Conservation (phyloP, 1,140 invertebrate species). For the Oncopodura yosiiana region DNA sequence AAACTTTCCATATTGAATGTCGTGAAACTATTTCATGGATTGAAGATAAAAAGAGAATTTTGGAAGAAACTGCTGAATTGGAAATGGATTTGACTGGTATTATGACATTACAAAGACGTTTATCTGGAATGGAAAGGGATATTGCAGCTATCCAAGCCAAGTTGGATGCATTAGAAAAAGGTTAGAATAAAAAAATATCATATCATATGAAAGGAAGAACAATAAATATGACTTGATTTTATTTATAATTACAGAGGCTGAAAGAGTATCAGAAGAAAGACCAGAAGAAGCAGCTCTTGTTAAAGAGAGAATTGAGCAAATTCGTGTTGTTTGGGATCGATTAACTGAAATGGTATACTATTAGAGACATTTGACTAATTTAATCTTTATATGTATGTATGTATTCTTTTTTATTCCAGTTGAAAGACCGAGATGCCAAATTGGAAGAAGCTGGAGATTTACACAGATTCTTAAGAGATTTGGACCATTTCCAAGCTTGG, state of each 20-base stretch:
- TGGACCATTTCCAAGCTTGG: constrained; percentile 99
- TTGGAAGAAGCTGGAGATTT: constrained; percentile 97
- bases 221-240: no score
- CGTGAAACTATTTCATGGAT: constrained; percentile 98
- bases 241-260: no score
- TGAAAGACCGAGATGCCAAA: constrained; percentile 94
- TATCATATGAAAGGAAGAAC: no score
- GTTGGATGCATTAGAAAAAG: constrained; percentile 77
- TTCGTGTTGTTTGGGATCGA: constrained; percentile 87
- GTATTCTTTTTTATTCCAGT: constrained; percentile 41
- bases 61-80: constrained; percentile 84
- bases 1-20: constrained; percentile 99
- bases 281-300: constrained; percentile 92
- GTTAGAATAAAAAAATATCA: no score
- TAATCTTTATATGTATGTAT: background rate
- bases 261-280: constrained; percentile 80
- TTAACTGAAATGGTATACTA: constrained; percentile 78
- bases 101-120: constrained; percentile 69
- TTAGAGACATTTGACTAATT: constrained; percentile 1
- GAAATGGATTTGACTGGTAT: constrained; percentile 90
- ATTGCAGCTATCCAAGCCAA: constrained; percentile 96
- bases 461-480: constrained; percentile 93
- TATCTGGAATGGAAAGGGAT: constrained; percentile 97
- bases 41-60: constrained; percentile 95
- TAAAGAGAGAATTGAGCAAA: constrained; percentile 78